Evolutionary conservation across 2,797 vertebrate genomes (phyloP).

Genomic region (Scolopax bukidnonensis): DNA sequence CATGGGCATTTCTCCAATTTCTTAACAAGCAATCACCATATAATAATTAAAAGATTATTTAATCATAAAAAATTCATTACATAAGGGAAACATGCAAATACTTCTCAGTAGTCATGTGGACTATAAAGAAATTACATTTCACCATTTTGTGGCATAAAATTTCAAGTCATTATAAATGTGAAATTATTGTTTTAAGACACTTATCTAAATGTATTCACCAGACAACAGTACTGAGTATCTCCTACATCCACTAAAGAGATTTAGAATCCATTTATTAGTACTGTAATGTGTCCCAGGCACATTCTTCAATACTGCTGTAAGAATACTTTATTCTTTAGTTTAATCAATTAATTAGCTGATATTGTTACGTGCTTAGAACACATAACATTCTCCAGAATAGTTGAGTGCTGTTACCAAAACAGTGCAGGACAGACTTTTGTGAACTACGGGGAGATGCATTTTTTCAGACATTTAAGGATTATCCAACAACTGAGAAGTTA

Average conservation of each 20-base stretch:
- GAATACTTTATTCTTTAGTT: not conserved
- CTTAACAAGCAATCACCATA: not conserved
- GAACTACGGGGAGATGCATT: not conserved
- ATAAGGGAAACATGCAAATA: not conserved
- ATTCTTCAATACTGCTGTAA: not conserved
- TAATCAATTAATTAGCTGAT: not conserved
- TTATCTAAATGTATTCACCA: not conserved
- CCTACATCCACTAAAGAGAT: not conserved
- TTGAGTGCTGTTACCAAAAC: not conserved
- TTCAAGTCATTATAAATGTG: not conserved
- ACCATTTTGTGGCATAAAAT: not conserved
- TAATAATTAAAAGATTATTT: not conserved
- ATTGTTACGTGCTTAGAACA: not conserved
- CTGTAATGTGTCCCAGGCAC: not conserved
- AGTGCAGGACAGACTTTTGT: not conserved
- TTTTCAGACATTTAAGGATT: not conserved
- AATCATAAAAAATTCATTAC: not conserved
- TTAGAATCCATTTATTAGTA: not conserved
- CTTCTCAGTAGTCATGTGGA: not conserved
- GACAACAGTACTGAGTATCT: not conserved
- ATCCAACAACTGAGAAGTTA: not conserved
- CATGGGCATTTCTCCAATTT: not conserved
- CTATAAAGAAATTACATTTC: not conserved
- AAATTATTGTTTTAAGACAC: not conserved
- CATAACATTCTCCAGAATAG: not conserved